Conservation (phyloP, 2,113 vertebrate genomes). For the Entomyzon cyanotis region DNA sequence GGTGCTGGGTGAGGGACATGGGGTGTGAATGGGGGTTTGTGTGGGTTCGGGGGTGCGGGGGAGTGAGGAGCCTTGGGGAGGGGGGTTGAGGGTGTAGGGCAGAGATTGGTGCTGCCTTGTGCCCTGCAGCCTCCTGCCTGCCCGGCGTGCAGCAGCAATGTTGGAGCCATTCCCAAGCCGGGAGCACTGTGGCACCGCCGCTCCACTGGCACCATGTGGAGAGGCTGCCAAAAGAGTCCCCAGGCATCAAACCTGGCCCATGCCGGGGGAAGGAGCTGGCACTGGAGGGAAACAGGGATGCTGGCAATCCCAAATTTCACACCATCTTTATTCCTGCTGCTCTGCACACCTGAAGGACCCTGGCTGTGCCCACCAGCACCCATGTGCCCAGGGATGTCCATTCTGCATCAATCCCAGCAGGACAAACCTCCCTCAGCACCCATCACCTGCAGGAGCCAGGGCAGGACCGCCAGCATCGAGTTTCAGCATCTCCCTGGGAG, state of each 20-base stretch:
- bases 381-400: accelerated
- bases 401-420: not conserved
- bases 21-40: not conserved
- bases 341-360: not conserved
- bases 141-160: accelerated
- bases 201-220: accelerated
- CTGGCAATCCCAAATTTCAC: not conserved
- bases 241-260: accelerated
- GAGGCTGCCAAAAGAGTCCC: not conserved
- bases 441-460: accelerated
- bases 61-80: not conserved
- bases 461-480: not conserved
- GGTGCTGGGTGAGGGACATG: not conserved
- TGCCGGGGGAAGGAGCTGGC: accelerated
- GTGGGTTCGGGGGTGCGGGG: not conserved
- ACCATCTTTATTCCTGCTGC: accelerated
- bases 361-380: not conserved
- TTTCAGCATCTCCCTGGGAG: not conserved
- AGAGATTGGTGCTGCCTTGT: not conserved
- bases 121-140: not conserved
- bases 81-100: not conserved
- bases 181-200: accelerated
- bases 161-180: not conserved
- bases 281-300: not conserved
- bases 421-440: not conserved